Evolutionary conservation across 2,888 invertebrate genomes (phyloP).

Genomic region (Pterobdella sp.): DNA sequence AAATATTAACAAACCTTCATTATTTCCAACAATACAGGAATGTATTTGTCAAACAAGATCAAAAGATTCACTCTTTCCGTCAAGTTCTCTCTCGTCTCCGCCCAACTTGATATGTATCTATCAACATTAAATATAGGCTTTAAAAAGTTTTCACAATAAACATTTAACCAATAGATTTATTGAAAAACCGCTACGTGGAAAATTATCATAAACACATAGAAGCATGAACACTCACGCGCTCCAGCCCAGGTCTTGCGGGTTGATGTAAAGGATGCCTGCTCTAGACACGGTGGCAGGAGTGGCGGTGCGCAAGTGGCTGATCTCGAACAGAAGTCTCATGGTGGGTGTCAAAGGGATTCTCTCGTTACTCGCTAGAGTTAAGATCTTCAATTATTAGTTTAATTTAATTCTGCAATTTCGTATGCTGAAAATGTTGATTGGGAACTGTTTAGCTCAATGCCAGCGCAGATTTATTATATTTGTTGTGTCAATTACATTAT

Average conservation of each 20-base stretch:
- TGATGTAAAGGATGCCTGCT: conserved; percentile 90
- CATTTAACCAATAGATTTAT: neutral
- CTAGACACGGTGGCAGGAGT: conserved; percentile 94
- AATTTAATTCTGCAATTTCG: no score
- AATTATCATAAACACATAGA: neutral
- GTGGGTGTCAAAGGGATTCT: conserved; percentile 83
- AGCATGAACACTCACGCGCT: conserved; percentile 62
- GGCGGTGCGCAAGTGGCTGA: conserved; percentile 84
- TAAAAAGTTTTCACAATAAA: neutral
- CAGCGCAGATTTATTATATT: no score
- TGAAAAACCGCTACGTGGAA: neutral
- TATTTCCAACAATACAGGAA: conserved; percentile 80
- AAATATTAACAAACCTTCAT: conserved; percentile 64
- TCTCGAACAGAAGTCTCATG: conserved; percentile 90
- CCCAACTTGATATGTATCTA: conserved; percentile 70
- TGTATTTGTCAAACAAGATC: conserved; percentile 91
- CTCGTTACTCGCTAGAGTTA: conserved; percentile 91
- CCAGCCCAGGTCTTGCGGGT: conserved; percentile 92
- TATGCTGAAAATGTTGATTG: no score
- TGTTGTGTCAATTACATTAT: no score
- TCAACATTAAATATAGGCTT: neutral
- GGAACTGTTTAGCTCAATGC: no score
- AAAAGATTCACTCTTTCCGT: conserved; percentile 69
- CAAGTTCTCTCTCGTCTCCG: conserved; percentile 54
- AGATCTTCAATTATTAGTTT: no score